Base-by-base conservation (phyloP, 2,888 invertebrate genomes). In the Eudemis profundana region DNA sequence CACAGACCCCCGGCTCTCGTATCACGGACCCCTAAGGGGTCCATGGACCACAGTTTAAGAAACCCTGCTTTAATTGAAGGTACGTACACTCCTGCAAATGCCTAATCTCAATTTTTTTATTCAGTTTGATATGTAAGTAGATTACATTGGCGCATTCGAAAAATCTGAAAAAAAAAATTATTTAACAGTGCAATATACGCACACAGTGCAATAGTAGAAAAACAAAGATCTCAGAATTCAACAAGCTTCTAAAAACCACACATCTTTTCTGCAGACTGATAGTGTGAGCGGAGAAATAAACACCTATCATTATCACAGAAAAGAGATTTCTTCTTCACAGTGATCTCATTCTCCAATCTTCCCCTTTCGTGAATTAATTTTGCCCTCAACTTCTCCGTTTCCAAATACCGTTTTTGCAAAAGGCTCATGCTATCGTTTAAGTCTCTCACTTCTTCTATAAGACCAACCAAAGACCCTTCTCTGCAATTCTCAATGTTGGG, bases 401-500 rank as follows among this genome's bases (percentile, higher is more conserved):
- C 83, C 63, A 87, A 69, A 27, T 83, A 82, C n/a, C 92, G 78
- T 40, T 81, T 78, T 29, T 88, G 85, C n/a, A 92, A 70, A 29
- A 91, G 67, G 71, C 83, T 87, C 87, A 89, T 86, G 40, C 89
- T 86, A 5, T 89, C 82, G 61, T 91, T 92, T 57, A 92, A 72
- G 68, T 90, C 90, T 51, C 84, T 83, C 0, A 92, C 87, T 78
- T 91, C 92, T 42, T 91, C 89, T 12, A 91, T 86, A 33, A 92
- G 66, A 2, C 87, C 85, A 1, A 90, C 72, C 2, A 91, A 57
- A 2, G 91, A 90, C 0, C 92, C 91, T 72, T 92, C 91, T 49
- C 91, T 81, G 42, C 92, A 92, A 69, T 90, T 92, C 72, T 92
- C 92, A 0, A 90, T 83, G 40, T 88, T 85, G 0, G 91, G 91